phyloP scores from a whole-genome alignment of 2,888 invertebrate species.

The Lasioglossum villosulum region DNA sequence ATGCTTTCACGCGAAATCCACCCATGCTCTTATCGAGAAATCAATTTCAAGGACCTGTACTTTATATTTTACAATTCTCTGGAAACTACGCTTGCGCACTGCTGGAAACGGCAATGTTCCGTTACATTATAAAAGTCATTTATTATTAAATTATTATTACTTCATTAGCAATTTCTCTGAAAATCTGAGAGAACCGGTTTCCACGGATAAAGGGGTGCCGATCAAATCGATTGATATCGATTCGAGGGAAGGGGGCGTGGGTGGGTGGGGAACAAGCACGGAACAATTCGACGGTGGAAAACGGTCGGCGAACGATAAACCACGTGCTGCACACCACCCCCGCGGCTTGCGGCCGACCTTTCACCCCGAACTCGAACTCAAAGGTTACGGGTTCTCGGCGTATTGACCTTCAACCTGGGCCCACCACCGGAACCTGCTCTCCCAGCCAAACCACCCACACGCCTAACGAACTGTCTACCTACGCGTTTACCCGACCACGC shows the following conservation, averaged over 20 bases:
- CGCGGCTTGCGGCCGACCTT: neutral
- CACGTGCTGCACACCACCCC: constrained; percentile 13
- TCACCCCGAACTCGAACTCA: constrained; percentile 25
- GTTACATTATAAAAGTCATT: too few species aligned
- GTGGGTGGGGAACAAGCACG: neutral
- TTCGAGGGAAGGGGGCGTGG: neutral
- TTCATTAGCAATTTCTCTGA: neutral
- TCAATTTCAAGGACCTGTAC: too few species aligned
- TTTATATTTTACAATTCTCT: neutral
- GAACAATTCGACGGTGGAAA: constrained; percentile 26
- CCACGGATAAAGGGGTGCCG: neutral
- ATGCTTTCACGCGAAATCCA: too few species aligned
- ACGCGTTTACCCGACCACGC: constrained; percentile 36
- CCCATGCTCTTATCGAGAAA: too few species aligned
- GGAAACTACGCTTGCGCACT: too few species aligned
- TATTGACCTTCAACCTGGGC: constrained; percentile 56
- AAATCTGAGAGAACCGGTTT: neutral
- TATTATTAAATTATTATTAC: too few species aligned
- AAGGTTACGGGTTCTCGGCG: constrained; percentile 60
- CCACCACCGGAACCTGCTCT: constrained; percentile 21
- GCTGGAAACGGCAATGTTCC: too few species aligned
- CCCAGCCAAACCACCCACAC: constrained; percentile 47
- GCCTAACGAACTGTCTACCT: constrained; percentile 32
- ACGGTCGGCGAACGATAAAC: constrained; percentile 44
- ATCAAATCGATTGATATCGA: constrained; percentile 62